Conservation (phyloP, 2,888 invertebrate genomes). For the Platypus cylindrus region DNA sequence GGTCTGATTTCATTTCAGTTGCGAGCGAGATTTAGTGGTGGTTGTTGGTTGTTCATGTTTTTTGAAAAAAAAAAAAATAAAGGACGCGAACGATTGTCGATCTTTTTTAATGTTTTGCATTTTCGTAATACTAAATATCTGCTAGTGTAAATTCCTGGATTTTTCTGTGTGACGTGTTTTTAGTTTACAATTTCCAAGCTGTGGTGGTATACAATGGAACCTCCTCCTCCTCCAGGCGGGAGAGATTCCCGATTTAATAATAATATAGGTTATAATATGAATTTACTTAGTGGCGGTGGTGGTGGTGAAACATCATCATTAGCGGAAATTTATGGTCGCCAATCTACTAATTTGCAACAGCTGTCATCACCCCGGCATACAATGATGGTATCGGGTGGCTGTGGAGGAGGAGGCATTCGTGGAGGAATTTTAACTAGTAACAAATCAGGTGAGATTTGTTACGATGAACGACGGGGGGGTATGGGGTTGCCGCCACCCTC, state of each 20-base stretch:
- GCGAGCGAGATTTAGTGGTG: too few relatives aligned
- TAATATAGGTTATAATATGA: conserved; percentile 80
- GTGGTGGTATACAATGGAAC: conserved; percentile 60
- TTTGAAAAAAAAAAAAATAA: too few relatives aligned
- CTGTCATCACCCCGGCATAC: conserved; percentile 37
- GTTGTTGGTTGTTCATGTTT: too few relatives aligned
- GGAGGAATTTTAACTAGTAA: too few relatives aligned
- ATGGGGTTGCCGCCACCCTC: conserved; percentile 18
- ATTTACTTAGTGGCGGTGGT: conserved; percentile 62
- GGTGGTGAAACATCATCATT: conserved; percentile 60
- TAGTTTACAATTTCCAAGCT: conserved; percentile 27
- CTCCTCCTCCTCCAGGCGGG: conserved; percentile 77
- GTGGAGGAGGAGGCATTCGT: conserved; percentile 36
- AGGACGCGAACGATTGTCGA: too few relatives aligned
- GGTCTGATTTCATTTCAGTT: too few relatives aligned
- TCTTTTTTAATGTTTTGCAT: too few relatives aligned
- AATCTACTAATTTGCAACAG: conserved; percentile 48
- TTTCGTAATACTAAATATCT: too few relatives aligned
- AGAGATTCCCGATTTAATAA: conserved; percentile 83
- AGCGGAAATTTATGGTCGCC: conserved; percentile 71
- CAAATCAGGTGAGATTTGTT: conserved; percentile 55
- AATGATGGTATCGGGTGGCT: conserved; percentile 36
- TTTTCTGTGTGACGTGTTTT: conserved; percentile 2
- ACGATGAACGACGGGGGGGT: conserved; percentile 59
- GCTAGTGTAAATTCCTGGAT: too few relatives aligned